Conservation (phyloP, 1,140 invertebrate species). For the Frieseomelitta varia region DNA sequence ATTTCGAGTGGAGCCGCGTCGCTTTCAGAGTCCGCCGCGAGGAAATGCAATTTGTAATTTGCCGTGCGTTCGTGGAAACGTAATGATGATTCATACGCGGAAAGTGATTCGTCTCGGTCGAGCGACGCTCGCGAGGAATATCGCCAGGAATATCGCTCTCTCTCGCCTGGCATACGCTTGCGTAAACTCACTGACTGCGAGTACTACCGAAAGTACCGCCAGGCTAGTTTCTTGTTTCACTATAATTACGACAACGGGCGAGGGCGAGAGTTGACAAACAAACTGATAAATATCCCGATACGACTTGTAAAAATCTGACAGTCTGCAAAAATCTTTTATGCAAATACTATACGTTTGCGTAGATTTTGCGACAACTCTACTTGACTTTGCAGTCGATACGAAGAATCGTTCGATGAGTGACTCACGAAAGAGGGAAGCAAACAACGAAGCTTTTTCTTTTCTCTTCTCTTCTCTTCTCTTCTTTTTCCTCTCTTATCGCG, state of each 20-base stretch:
- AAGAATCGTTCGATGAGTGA: neutral
- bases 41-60: constrained; percentile 57
- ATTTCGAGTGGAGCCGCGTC: constrained; percentile 35
- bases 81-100: constrained; percentile 66
- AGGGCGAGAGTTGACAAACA: too few species aligned
- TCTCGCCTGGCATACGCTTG: neutral
- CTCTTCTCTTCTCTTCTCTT: too few species aligned
- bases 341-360: too few species aligned
- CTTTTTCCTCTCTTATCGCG: neutral
- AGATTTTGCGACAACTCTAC: too few species aligned
- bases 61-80: constrained; percentile 48
- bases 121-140: constrained; percentile 54
- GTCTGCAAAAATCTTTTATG: too few species aligned
- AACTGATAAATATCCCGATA: too few species aligned
- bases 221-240: neutral
- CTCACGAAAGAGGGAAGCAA: neutral
- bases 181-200: too few species aligned
- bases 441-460: neutral
- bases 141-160: constrained; percentile 40
- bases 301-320: too few species aligned
- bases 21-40: constrained; percentile 42
- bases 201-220: too few species aligned
- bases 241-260: too few species aligned
- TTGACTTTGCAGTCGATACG: too few species aligned
- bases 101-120: constrained; percentile 66